Percentiles rank a stretch among this genome's conserved stretches.
Evolutionary conservation across 30 jellyfish, hydroid and myxozoan species (phyloP).

Genomic region (Chironex yamaguchii): DNA sequence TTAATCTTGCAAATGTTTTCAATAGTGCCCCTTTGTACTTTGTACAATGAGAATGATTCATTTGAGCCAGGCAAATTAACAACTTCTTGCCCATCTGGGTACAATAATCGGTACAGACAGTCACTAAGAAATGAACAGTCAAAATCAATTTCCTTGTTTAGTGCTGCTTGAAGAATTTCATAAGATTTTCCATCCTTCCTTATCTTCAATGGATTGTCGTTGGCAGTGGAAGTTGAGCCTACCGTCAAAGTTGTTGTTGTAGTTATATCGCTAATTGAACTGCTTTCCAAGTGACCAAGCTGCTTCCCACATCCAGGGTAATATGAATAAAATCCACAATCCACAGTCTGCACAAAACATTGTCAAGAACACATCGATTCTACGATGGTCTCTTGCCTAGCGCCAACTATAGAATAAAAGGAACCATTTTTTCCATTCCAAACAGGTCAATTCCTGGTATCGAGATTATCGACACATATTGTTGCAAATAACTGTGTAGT

Average conservation of each 20-base stretch:
- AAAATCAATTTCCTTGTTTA: conserved; percentile 41
- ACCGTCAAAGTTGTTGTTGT: conserved; percentile 19
- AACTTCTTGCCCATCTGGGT: conserved; percentile 74
- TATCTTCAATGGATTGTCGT: conserved; percentile 26
- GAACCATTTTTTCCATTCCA: conserved; percentile 11
- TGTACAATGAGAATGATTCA: conserved; percentile 46
- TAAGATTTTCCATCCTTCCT: conserved; percentile 36
- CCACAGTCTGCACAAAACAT: conserved; percentile 62
- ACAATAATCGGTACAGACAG: conserved; percentile 35
- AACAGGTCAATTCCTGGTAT: conserved; percentile 22
- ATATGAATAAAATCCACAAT: conserved; percentile 39
- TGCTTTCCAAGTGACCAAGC: conserved; percentile 30
- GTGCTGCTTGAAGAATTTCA: conserved; percentile 60
- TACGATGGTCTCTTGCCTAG: background rate
- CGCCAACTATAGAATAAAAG: background rate
- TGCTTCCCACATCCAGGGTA: conserved; percentile 60
- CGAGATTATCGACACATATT: too few species aligned
- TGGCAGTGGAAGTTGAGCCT: conserved; percentile 31
- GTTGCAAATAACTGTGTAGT: too few species aligned
- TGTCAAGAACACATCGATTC: conserved; percentile 31
- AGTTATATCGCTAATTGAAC: background rate
- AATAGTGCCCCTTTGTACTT: conserved; percentile 70
- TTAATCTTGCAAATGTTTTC: conserved; percentile 50
- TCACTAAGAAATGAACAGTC: conserved; percentile 56
- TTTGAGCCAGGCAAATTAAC: conserved; percentile 63